Evolutionary conservation across 1,140 invertebrate species (phyloP).

Genomic region (Spodoptera litura): DNA sequence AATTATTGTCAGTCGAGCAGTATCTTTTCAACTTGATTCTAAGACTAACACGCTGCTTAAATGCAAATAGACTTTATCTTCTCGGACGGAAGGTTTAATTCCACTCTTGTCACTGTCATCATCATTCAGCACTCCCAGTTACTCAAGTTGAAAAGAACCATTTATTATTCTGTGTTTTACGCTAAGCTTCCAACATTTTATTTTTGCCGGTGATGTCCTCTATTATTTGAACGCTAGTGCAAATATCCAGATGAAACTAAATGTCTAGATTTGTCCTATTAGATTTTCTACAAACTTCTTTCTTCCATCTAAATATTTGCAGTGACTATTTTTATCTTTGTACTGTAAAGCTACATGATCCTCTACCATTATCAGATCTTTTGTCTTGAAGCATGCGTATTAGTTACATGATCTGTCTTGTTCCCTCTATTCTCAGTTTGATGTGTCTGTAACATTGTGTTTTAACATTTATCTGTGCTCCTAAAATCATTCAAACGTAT

Average conservation of each 20-base stretch:
- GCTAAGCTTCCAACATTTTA: slow-evolving; percentile 47
- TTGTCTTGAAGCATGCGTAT: slow-evolving; percentile 44
- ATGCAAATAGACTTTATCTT: slow-evolving; percentile 35
- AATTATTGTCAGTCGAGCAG: slow-evolving; percentile 74
- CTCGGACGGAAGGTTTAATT: slow-evolving; percentile 15
- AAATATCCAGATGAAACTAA: slow-evolving; percentile 43
- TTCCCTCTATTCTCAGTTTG: neutral
- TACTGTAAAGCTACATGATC: slow-evolving; percentile 11
- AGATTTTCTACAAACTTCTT: neutral
- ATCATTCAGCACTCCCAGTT: slow-evolving; percentile 53
- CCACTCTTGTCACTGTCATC: slow-evolving; percentile 46
- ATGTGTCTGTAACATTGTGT: slow-evolving; percentile 29
- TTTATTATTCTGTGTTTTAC: slow-evolving; percentile 46
- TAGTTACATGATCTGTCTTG: slow-evolving; percentile 28
- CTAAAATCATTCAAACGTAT: neutral
- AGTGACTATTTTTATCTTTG: slow-evolving; percentile 1
- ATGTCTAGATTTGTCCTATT: slow-evolving; percentile 18
- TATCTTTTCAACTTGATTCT: slow-evolving; percentile 79
- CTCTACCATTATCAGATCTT: slow-evolving; percentile 12
- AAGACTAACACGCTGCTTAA: slow-evolving; percentile 56
- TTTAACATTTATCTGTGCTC: slow-evolving; percentile 44
- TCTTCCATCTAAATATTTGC: slow-evolving; percentile 41
- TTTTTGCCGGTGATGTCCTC: slow-evolving; percentile 40
- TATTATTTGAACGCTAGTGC: slow-evolving; percentile 38
- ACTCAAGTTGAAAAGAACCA: slow-evolving; percentile 73